Base-by-base conservation (phyloP, 1,140 invertebrate species). In the Lamellibrachia luymesi region DNA sequence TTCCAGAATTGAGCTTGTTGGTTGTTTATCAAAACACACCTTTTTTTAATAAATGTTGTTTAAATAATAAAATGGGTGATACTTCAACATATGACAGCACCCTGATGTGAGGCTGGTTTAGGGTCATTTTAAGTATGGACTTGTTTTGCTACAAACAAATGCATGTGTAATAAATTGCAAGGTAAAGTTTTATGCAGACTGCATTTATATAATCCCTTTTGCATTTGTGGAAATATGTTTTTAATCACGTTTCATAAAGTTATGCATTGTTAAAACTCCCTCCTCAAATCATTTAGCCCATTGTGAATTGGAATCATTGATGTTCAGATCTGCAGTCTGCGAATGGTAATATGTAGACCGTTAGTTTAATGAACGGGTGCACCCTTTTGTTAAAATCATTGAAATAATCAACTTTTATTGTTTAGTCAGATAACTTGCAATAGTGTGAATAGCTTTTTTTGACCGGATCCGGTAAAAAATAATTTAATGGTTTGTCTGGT, bases 11-110 rank as follows among this genome's bases (percentile, higher is more conserved):
- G 64, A 80, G 13, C 64, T 80, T 80, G 64, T 0, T 80, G 17
- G 25, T 80, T 8, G 25, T 80, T 80, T 80, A 80, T 80, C 25
- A 80, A 80, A 17, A 80, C 64, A 80, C 25, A 2, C 6, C 1
- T 2, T 80, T 80, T 80, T 10, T 22, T 91, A 64, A 49, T 91
- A 90, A 92, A 90, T 93, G 49, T 56, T n/a, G 92, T 90, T 56
- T 93, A 90, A 92, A 13, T 64, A 22, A 56, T 56, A 22, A 80
- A 93, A 92, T 90, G 64, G 13, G 22, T 51, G 25, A 50, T 90
- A 6, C 50, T 56, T 38, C 89, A 52, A 89, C 52, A 52, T 89
- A 50, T 64, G 38, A 80, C n/a, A 49, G 22, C 27, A 22, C 90
- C 51, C 7, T 89, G 38, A 51, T 80, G 5, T 22, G 25, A 91